phyloP scores from a whole-genome alignment of 2,113 vertebrate genomes.

The Tautogolabrus adspersus region DNA sequence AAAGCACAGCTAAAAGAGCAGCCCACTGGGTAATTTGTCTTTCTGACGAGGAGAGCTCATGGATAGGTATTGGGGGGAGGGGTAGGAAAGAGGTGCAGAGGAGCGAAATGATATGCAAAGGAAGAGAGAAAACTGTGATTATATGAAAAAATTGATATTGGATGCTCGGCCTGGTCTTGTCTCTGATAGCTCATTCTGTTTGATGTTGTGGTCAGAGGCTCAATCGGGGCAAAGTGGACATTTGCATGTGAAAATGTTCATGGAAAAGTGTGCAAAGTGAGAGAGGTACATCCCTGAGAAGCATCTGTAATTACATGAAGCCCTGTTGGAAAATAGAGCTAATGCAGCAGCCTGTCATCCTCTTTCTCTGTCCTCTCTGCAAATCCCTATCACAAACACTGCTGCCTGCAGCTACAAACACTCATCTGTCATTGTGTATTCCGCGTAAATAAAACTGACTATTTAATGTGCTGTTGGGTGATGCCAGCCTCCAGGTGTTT shows the following conservation, averaged over 20 bases:
- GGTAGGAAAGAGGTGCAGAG: slow-evolving; percentile 28
- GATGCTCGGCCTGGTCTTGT: slow-evolving; percentile 51
- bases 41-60: slow-evolving; percentile 68
- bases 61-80: slow-evolving; percentile 58
- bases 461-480: slow-evolving; percentile 39
- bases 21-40: slow-evolving; percentile 79
- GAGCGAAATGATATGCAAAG: slow-evolving; percentile 63
- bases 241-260: slow-evolving; percentile 55
- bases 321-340: slow-evolving; percentile 44
- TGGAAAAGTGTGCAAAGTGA: slow-evolving; percentile 43
- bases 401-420: slow-evolving; percentile 51
- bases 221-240: slow-evolving; percentile 56
- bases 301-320: slow-evolving; percentile 58
- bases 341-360: slow-evolving; percentile 42
- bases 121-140: slow-evolving; percentile 60
- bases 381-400: slow-evolving; percentile 60
- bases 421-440: slow-evolving; percentile 63
- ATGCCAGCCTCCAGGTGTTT: slow-evolving; percentile 68
- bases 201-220: slow-evolving; percentile 78
- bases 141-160: slow-evolving; percentile 70
- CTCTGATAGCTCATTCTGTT: slow-evolving; percentile 80
- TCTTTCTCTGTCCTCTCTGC: background rate
- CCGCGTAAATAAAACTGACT: slow-evolving; percentile 49
- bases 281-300: slow-evolving; percentile 45
- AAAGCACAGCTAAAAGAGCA: slow-evolving; percentile 78